phyloP scores from a whole-genome alignment of 2,113 vertebrate genomes.

The Rattus rattus region DNA sequence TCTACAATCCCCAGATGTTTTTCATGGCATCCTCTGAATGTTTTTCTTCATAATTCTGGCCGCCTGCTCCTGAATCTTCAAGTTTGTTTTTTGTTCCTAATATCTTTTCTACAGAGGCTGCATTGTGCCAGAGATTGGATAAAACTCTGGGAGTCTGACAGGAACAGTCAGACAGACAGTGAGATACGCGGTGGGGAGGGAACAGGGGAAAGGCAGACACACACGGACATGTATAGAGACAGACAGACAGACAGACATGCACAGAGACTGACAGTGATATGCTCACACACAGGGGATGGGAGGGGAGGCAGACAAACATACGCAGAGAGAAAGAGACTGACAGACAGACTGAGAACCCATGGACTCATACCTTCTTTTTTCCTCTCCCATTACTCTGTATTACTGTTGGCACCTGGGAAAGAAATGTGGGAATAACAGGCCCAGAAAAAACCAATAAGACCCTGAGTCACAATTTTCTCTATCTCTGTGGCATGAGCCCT shows the following conservation, averaged over 20 bases:
- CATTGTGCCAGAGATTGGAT: conserved; percentile 85
- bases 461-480: background rate
- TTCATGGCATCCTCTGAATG: conserved; percentile 90
- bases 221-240: background rate
- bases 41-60: conserved; percentile 90
- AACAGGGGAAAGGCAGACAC: too few relatives aligned
- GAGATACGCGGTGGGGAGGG: conserved; percentile 36
- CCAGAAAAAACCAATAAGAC: background rate
- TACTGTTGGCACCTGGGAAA: background rate
- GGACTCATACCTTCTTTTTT: conserved; percentile 8
- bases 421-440: background rate
- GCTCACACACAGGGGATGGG: background rate
- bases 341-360: background rate
- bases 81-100: conserved; percentile 88
- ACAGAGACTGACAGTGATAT: background rate
- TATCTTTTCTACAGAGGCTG: conserved; percentile 88
- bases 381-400: conserved; percentile 37
- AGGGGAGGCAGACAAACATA: conserved; percentile 48
- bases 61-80: conserved; percentile 86
- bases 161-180: background rate
- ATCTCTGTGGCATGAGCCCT: background rate
- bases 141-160: conserved; percentile 72
- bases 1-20: conserved; percentile 91
- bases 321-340: background rate
- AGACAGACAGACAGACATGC: background rate